Percentiles rank a stretch among this genome's conserved stretches.
These are phyloP conservation scores for Steinernema feltiae DNA, from an alignment of 1,140 invertebrate species.

Conservation along the genomic window DNA sequence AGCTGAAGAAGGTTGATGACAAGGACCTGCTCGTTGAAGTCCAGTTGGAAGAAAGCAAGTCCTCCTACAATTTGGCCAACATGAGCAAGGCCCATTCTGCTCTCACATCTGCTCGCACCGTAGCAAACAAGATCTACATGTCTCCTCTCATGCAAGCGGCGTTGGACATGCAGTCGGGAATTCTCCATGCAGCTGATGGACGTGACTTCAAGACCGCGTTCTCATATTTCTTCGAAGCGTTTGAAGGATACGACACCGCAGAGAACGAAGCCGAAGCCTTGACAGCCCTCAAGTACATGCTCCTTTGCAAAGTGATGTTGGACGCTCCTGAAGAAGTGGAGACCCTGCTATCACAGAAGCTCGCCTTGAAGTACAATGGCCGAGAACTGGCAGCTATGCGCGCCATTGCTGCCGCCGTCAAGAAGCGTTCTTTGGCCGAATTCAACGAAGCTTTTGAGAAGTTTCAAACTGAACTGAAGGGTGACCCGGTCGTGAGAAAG, in stretches of 20 bases:
- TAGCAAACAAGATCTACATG: slow-evolving; percentile 97
- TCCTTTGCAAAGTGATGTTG: slow-evolving; percentile 74
- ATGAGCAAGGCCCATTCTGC: slow-evolving; percentile 85
- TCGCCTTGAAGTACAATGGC: slow-evolving; percentile 90
- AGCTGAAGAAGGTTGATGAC: slow-evolving; percentile 97
- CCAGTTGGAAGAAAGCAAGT: slow-evolving; percentile 93
- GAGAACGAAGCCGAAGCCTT: slow-evolving; percentile 73
- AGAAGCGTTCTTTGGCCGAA: slow-evolving; percentile 88
- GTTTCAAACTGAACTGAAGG: slow-evolving; percentile 81
- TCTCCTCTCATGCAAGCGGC: slow-evolving; percentile 66
- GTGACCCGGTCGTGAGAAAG: slow-evolving; percentile 89
- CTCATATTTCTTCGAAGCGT: slow-evolving; percentile 99
- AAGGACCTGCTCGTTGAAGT: slow-evolving; percentile 94
- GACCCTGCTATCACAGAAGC: slow-evolving; percentile 87
- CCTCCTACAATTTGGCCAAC: slow-evolving; percentile 93
- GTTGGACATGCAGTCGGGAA: slow-evolving; percentile 92
- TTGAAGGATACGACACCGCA: slow-evolving; percentile 95
- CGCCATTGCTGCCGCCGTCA: slow-evolving; percentile 85
- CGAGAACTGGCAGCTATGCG: slow-evolving; percentile 95
- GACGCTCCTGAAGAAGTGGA: slow-evolving; percentile 83
- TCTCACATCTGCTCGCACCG: slow-evolving; percentile 91
- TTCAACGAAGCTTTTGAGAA: slow-evolving; percentile 79
- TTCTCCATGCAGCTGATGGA: slow-evolving; percentile 96
- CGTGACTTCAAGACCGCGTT: slow-evolving; percentile 99
- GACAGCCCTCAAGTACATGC: slow-evolving; percentile 94